A percentile compares a stretch with the other conserved stretches of the same genome.
Conservation (phyloP, 2,888 invertebrate species). For the Athetis lepigone region DNA sequence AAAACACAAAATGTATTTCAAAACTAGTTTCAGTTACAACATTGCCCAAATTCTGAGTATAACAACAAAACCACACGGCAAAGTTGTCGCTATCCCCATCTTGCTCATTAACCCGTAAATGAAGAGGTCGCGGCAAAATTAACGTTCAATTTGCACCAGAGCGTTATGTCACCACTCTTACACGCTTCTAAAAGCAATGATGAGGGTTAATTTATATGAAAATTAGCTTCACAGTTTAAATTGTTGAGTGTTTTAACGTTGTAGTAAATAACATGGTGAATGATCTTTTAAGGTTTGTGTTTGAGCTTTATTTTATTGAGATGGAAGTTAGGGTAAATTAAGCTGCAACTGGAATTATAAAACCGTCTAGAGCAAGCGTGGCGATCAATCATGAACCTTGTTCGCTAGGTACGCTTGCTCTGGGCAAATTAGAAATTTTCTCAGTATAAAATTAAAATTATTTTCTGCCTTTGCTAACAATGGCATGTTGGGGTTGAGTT, state of each 20-base stretch:
- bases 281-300: not conserved
- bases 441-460: no score
- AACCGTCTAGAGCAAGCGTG: no score
- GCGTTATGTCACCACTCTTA: slow-evolving; percentile 47
- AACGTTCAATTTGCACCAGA: slow-evolving; percentile 47
- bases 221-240: slow-evolving; percentile 37
- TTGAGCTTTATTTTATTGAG: not conserved
- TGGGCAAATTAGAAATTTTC: no score
- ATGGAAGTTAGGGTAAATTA: no score
- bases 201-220: slow-evolving; percentile 43
- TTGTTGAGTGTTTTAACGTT: slow-evolving; percentile 21
- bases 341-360: no score
- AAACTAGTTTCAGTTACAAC: not conserved
- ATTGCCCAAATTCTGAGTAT: not conserved
- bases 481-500: no score
- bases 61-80: not conserved
- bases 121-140: slow-evolving; percentile 43
- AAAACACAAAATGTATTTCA: not conserved
- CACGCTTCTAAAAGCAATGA: slow-evolving; percentile 45
- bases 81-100: slow-evolving; percentile 11
- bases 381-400: no score
- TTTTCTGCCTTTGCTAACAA: no score
- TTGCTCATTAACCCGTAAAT: slow-evolving; percentile 25
- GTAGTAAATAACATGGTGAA: not conserved
- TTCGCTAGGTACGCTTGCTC: no score